Conservation (phyloP, 2,797 vertebrate genomes). For the Ara ararauna region DNA sequence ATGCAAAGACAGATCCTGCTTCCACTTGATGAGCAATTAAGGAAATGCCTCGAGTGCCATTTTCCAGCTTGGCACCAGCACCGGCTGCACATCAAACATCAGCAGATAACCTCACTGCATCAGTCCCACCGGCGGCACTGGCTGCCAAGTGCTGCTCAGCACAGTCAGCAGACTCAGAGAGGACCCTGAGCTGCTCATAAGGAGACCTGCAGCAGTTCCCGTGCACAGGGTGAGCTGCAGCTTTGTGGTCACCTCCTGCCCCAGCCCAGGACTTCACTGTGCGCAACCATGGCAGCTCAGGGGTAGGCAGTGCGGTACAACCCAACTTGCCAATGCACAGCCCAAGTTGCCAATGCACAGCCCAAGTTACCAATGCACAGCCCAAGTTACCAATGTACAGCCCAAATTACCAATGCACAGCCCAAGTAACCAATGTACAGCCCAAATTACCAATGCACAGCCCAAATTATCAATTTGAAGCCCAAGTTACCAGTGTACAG, state of each 20-base stretch:
- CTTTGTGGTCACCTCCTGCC: not conserved
- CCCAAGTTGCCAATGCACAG: rapidly evolving
- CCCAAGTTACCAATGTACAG: not conserved
- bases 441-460: not conserved
- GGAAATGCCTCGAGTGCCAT: slow-evolving; percentile 30
- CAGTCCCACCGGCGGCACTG: not conserved
- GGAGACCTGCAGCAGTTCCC: not conserved
- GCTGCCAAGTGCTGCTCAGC: not conserved
- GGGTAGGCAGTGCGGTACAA: not conserved
- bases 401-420: not conserved
- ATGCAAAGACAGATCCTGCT: not conserved
- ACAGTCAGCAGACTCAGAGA: not conserved
- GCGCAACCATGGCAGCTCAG: rapidly evolving
- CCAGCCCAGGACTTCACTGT: rapidly evolving
- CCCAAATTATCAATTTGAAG: not conserved
- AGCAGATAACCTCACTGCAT: slow-evolving; percentile 29
- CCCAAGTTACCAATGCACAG: not conserved
- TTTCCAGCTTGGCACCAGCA: slow-evolving; percentile 7
- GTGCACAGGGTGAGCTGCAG: rapidly evolving
- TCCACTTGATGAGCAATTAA: slow-evolving; percentile 16
- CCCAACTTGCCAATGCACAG: not conserved
- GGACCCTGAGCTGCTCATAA: not conserved
- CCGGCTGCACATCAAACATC: not conserved
- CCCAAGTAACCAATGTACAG: not conserved
- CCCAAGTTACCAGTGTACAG: not conserved